Percentiles rank a stretch among this genome's conserved stretches.
Evolutionary conservation across 2,888 invertebrate species (phyloP).

Genomic region (Priocnemis perturbator): DNA sequence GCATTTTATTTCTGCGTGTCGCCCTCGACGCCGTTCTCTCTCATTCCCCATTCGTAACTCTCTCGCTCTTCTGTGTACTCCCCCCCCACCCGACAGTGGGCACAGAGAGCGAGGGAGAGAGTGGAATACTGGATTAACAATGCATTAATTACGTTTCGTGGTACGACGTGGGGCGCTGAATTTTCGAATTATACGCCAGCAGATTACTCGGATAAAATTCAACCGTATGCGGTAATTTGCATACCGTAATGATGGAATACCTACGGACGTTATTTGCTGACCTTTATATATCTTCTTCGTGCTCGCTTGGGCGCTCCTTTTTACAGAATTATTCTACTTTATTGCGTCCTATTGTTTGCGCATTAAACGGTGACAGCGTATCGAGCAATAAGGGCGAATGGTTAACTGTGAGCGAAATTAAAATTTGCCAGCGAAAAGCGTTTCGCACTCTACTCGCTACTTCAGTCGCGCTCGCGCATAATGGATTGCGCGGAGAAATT

Average conservation of each 20-base stretch:
- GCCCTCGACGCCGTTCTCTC: background rate
- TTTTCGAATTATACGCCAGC: constrained; percentile 65
- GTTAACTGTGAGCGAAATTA: too few relatives aligned
- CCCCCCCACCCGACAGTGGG: background rate
- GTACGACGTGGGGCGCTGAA: constrained; percentile 49
- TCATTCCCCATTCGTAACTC: background rate
- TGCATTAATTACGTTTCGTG: constrained; percentile 66
- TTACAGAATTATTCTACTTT: too few relatives aligned
- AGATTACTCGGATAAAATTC: constrained; percentile 70
- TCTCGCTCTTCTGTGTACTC: constrained; percentile 24
- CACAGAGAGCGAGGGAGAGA: background rate
- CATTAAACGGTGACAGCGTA: too few relatives aligned
- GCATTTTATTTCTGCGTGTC: constrained; percentile 48
- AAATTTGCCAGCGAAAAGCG: too few relatives aligned
- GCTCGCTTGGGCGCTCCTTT: constrained; percentile 1
- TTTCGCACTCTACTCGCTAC: too few relatives aligned
- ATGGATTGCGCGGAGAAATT: too few relatives aligned
- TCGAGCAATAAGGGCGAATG: too few relatives aligned
- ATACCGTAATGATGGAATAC: constrained; percentile 43
- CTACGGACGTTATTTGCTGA: constrained; percentile 13
- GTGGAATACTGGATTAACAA: constrained; percentile 66
- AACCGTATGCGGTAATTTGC: constrained; percentile 62
- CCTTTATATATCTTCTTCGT: constrained; percentile 30
- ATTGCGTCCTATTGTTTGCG: too few relatives aligned
- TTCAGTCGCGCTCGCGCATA: too few relatives aligned